Conservation (phyloP, 2,797 vertebrate species). For the Eptatretus atami region DNA sequence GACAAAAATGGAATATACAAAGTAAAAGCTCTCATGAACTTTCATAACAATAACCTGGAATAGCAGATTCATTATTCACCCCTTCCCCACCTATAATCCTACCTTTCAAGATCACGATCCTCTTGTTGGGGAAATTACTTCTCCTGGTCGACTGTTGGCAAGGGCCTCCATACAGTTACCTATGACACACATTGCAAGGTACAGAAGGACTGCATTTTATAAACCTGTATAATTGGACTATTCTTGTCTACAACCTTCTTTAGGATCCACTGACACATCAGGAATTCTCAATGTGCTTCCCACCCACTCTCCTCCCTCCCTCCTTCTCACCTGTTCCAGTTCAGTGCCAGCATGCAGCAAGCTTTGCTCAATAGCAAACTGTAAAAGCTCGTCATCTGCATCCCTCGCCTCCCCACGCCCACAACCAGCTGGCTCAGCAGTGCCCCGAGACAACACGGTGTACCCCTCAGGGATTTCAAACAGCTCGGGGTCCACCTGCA, state of each 20-base stretch:
- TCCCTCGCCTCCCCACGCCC: constrained; percentile 16
- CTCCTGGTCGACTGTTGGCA: constrained; percentile 82
- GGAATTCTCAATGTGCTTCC: background rate
- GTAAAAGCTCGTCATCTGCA: constrained; percentile 56
- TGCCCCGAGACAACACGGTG: constrained; percentile 42
- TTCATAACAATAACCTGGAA: too few species aligned
- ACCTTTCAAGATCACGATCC: constrained; percentile 46
- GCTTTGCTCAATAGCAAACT: constrained; percentile 92
- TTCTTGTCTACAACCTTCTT: too few species aligned
- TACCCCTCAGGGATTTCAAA: constrained; percentile 65
- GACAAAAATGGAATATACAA: too few species aligned
- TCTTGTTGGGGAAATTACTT: constrained; percentile 32
- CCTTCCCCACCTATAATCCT: too few species aligned
- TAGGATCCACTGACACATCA: background rate
- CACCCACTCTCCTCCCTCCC: background rate
- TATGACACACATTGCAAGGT: constrained; percentile 11
- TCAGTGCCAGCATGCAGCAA: constrained; percentile 71
- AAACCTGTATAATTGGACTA: too few species aligned
- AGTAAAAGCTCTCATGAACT: too few species aligned
- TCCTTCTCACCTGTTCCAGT: constrained; percentile 47
- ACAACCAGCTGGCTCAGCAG: constrained; percentile 25
- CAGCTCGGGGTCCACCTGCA: constrained; percentile 44
- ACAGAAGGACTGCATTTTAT: accelerated
- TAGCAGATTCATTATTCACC: too few species aligned
- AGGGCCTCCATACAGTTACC: constrained; percentile 93